Percentiles rank a stretch among this genome's conserved stretches.
These are phyloP conservation scores for Archocentrus centrarchus DNA, from an alignment of 2,113 vertebrate genomes.

Conservation along the genomic window DNA sequence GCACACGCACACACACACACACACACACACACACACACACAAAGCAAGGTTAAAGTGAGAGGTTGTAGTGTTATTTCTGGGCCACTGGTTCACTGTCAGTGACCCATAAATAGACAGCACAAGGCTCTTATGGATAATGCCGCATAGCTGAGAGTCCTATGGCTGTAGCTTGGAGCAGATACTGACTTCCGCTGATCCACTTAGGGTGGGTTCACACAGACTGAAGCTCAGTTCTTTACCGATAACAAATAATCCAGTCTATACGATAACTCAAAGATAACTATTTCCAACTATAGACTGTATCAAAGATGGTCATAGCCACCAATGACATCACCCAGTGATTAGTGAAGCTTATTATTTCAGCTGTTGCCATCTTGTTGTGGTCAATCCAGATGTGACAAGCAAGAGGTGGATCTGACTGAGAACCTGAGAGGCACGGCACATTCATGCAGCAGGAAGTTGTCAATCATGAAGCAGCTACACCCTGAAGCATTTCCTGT, in stretches of 20 bases:
- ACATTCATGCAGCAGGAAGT: neutral
- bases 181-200: neutral
- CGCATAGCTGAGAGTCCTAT: constrained; percentile 26
- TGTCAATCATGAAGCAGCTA: neutral
- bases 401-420: neutral
- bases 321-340: neutral
- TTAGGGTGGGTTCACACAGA: neutral
- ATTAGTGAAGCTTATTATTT: neutral
- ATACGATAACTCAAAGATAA: constrained; percentile 1
- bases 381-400: neutral
- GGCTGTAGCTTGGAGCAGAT: constrained; percentile 29
- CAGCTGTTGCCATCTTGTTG: neutral
- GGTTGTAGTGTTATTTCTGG: constrained; percentile 55
- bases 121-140: constrained; percentile 54
- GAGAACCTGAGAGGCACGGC: neutral
- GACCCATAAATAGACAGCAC: constrained; percentile 63
- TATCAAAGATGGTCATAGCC: neutral
- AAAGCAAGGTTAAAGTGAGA: constrained; percentile 22
- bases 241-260: constrained; percentile 34
- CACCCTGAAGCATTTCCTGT: neutral
- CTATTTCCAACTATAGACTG: neutral
- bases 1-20: too few species aligned
- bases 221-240: constrained; percentile 19
- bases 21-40: neutral
- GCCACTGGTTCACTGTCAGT: constrained; percentile 48